phyloP scores from a whole-genome alignment of 2,888 invertebrate species.

The Cerastis rubricosa region DNA sequence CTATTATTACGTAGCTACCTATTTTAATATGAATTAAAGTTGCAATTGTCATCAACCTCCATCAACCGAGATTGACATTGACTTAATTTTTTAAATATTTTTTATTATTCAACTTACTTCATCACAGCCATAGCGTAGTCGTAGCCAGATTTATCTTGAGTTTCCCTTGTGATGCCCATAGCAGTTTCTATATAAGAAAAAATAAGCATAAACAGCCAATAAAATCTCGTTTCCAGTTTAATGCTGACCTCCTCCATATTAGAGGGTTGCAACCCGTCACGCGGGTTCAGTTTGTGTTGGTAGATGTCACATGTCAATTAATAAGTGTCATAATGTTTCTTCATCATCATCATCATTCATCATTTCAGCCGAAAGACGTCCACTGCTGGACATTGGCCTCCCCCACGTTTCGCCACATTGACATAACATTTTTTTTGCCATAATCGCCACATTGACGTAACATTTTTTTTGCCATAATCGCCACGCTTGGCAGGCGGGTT shows the following conservation, averaged over 20 bases:
- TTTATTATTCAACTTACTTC: constrained; percentile 86
- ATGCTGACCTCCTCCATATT: neutral
- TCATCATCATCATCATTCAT: too few relatives aligned
- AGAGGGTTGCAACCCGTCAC: neutral
- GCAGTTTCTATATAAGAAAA: constrained; percentile 92
- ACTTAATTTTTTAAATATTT: too few relatives aligned
- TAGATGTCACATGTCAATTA: neutral
- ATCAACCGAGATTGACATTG: neutral
- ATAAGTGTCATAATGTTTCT: neutral
- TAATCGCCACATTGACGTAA: too few relatives aligned
- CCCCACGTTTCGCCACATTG: too few relatives aligned
- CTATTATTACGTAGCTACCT: neutral
- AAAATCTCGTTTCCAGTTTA: neutral
- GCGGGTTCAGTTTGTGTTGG: neutral
- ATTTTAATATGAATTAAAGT: neutral
- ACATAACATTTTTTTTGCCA: too few relatives aligned
- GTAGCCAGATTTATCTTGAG: constrained; percentile 93
- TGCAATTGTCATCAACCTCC: neutral
- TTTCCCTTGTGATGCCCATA: constrained; percentile 95
- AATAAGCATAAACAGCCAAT: neutral
- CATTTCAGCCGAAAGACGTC: too few relatives aligned
- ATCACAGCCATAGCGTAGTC: constrained; percentile 96
- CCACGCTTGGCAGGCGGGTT: too few relatives aligned
- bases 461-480: too few relatives aligned
- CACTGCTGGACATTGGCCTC: too few relatives aligned